Conservation (phyloP, 2,797 vertebrate genomes). For the Muscicapa comitata region DNA sequence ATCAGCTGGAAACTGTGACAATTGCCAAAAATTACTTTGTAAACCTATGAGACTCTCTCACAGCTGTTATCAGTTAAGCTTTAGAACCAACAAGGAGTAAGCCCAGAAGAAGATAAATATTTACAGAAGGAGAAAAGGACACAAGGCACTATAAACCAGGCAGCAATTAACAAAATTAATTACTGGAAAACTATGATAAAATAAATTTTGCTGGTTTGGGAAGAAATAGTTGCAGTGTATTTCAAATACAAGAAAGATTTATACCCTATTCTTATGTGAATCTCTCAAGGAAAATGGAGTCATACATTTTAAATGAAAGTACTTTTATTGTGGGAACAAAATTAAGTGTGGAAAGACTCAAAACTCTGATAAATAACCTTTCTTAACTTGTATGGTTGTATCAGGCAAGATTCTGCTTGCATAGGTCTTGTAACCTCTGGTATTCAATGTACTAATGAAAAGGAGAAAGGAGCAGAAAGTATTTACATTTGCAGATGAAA, state of each 20-base stretch:
- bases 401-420: background rate
- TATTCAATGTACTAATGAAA: background rate
- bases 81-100: background rate
- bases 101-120: background rate
- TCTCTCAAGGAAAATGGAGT: background rate
- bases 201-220: background rate
- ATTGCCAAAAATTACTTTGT: background rate
- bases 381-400: background rate
- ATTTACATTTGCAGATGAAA: background rate
- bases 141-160: background rate
- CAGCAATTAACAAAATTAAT: background rate
- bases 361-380: background rate
- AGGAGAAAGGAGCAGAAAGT: background rate
- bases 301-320: background rate
- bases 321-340: background rate
- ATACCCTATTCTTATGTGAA: background rate
- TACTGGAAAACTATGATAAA: background rate
- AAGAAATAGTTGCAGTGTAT: background rate
- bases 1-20: background rate
- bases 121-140: background rate
- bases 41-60: background rate
- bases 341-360: background rate
- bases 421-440: background rate
- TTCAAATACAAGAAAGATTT: background rate
- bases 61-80: background rate